These are phyloP conservation scores for Peromyscus attwateri DNA, from an alignment of 2,797 vertebrate species.

Conservation along the genomic window DNA sequence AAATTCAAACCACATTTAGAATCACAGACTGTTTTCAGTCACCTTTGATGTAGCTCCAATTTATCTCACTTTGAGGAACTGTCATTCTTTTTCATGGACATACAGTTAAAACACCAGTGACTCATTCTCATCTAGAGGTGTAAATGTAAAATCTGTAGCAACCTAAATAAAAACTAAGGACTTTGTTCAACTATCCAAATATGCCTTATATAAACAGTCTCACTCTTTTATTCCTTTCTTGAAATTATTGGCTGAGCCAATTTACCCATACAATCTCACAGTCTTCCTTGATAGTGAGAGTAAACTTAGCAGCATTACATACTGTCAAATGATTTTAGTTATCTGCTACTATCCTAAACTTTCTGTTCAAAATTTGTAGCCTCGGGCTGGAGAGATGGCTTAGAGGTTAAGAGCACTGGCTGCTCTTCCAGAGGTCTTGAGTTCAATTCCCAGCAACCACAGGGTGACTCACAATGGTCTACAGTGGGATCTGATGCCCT, in stretches of 20 bases:
- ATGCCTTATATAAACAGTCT: neutral
- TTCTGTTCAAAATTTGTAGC: neutral
- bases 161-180: neutral
- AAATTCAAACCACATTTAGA: neutral
- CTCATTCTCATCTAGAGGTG: neutral
- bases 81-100: neutral
- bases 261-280: neutral
- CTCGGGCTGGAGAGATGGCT: no score
- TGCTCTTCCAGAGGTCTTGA: no score
- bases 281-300: neutral
- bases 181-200: neutral
- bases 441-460: no score
- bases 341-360: neutral
- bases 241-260: neutral
- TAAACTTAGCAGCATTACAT: neutral
- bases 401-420: no score
- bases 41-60: neutral
- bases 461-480: no score
- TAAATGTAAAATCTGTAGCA: neutral
- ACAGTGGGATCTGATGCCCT: no score
- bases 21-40: neutral
- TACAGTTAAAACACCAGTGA: neutral
- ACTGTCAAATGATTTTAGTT: constrained; percentile 41
- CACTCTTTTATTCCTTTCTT: neutral
- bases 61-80: neutral